Evolutionary conservation across 1,140 invertebrate species (phyloP), one percentile per base, ranked within the genome.

Genomic region (Subanguina moxae): DNA sequence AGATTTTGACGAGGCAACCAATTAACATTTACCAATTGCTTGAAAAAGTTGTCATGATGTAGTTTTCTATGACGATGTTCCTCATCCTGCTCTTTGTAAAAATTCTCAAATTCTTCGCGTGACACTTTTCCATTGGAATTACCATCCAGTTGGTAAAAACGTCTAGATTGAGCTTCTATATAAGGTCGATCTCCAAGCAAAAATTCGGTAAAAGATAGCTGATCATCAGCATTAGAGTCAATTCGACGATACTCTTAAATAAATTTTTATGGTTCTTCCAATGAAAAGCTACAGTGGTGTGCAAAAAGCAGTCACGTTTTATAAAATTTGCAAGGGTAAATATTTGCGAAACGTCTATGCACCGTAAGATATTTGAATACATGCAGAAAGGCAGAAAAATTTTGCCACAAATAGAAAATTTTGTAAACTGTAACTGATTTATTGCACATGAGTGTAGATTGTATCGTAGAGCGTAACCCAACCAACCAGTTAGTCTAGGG

Each of bases 211-310:
- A 77, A 77, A 0, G 77, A 76, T 21, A 77, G 42, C 30, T 48
- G 42, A n/a, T 77, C 66, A 30, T 77, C 76, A 32, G 45, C 43
- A 23, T 79, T 80, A 3, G 52, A 17, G 57, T 77, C 76, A 25
- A 80, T 77, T 28, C 76, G 76, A 11, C 78, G 74, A 58, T 80
- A 77, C 64, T 77, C 76, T 76, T n/a, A 42, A 23, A 72, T 48
- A n/a, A 38, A 38, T 5, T 5, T 11, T 11, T 11, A 38, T 38
- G 11, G 11, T 5, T 38, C 11, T 5, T 5, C 11, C 11, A 38
- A 38, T 11, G 32, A 38, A 5, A 38, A 11, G 3, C 32, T 38
- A 38, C 32, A 38, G 32, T n/a, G n/a, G n/a, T n/a, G n/a, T n/a
- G n/a, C n/a, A n/a, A n/a, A n/a, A n/a, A n/a, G n/a, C n/a, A n/a